phyloP scores from a whole-genome alignment of 1,140 invertebrate genomes.

The Lutraria rhynchaena region DNA sequence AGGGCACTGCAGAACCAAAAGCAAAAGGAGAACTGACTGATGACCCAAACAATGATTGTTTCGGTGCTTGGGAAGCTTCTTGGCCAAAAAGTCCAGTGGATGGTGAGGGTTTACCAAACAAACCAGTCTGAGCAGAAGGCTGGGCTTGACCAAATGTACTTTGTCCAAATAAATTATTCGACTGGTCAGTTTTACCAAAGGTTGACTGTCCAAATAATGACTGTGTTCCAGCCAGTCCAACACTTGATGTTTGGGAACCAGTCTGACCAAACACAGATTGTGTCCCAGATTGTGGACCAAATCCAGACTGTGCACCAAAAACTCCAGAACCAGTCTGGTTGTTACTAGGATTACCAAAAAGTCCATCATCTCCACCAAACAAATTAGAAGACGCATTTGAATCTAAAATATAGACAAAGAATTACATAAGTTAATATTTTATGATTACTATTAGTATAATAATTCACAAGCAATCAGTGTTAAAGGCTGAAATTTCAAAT shows the following conservation, averaged over 20 bases:
- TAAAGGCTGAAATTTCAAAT: too few relatives aligned
- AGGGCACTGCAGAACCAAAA: background rate
- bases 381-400: too few relatives aligned
- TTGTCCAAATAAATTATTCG: background rate
- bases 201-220: conserved; percentile 36
- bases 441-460: too few relatives aligned
- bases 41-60: conserved; percentile 9
- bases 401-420: too few relatives aligned
- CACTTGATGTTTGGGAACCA: conserved; percentile 15
- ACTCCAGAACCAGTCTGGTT: conserved; percentile 29
- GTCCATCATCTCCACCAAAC: background rate
- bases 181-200: background rate
- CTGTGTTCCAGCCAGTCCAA: conserved; percentile 33
- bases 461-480: too few relatives aligned
- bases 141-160: conserved; percentile 22
- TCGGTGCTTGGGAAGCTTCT: background rate
- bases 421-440: too few relatives aligned
- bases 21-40: conserved; percentile 21
- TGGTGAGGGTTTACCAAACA: conserved; percentile 11
- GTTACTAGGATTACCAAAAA: conserved; percentile 18
- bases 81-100: conserved; percentile 6
- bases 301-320: conserved; percentile 34
- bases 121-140: background rate
- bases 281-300: conserved; percentile 48
- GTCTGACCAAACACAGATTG: conserved; percentile 46